Conservation (phyloP, 2,888 invertebrate species). For the Troides helena region DNA sequence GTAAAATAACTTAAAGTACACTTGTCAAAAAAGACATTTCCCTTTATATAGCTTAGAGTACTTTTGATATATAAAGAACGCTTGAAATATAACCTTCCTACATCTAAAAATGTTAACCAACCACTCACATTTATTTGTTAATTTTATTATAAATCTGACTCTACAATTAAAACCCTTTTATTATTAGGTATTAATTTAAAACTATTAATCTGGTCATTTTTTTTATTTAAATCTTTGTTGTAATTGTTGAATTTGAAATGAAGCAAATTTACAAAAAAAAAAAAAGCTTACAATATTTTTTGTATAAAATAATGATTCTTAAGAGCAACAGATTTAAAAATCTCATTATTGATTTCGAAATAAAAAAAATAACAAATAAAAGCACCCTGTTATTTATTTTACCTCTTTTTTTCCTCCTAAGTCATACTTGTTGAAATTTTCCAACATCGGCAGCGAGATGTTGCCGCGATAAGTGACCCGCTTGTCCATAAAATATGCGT, state of each 20-base stretch:
- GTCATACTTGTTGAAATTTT: too few relatives aligned
- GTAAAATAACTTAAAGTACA: constrained; percentile 71
- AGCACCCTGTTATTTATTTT: background rate
- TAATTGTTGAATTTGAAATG: constrained; percentile 73
- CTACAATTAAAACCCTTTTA: constrained; percentile 65
- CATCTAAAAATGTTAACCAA: constrained; percentile 75
- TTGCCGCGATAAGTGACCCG: too few relatives aligned
- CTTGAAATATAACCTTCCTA: constrained; percentile 74
- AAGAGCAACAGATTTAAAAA: constrained; percentile 73
- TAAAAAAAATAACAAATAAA: constrained; percentile 72
- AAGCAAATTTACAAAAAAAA: constrained; percentile 70
- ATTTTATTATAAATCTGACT: constrained; percentile 75
- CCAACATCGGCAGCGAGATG: too few relatives aligned
- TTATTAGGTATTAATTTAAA: constrained; percentile 71
- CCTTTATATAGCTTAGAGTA: constrained; percentile 70
- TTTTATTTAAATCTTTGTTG: constrained; percentile 78
- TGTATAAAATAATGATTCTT: constrained; percentile 71
- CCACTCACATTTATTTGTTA: constrained; percentile 76
- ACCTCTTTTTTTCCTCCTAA: background rate
- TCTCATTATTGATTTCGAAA: constrained; percentile 77
- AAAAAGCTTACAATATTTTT: constrained; percentile 73
- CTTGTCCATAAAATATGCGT: too few relatives aligned
- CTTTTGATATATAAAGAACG: constrained; percentile 71
- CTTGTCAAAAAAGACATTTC: constrained; percentile 73
- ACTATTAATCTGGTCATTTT: constrained; percentile 80